These are phyloP conservation scores for Catamblyrhynchus diadema DNA, from an alignment of 2,797 vertebrate species.

Conservation along the genomic window DNA sequence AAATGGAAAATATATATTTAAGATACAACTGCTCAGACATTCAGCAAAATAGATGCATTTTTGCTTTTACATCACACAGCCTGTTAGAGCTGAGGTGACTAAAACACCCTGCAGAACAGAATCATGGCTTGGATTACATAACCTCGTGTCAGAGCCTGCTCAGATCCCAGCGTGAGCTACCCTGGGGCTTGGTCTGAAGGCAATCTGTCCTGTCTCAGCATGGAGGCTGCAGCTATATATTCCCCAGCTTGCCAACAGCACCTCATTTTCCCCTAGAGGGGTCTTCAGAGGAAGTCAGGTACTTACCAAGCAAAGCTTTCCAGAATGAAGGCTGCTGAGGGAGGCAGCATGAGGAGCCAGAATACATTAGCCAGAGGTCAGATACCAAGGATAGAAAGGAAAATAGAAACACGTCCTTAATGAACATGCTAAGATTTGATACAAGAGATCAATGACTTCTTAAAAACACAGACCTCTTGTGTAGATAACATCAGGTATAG, in stretches of 20 bases:
- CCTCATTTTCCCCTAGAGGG: neutral
- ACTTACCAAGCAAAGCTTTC: neutral
- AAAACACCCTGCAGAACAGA: neutral
- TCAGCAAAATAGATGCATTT: neutral
- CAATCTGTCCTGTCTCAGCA: neutral
- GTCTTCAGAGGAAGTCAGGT: neutral
- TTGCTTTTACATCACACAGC: neutral
- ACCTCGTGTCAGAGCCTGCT: neutral
- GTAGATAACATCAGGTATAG: neutral
- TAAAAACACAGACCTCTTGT: neutral
- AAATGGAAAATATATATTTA: neutral
- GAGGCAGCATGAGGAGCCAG: neutral
- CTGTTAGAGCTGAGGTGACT: neutral
- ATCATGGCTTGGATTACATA: fast-evolving
- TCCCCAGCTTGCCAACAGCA: neutral
- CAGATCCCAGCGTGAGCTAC: neutral
- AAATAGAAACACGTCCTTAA: neutral
- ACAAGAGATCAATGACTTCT: neutral
- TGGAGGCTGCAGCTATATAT: neutral
- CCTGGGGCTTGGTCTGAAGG: neutral
- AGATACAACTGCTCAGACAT: neutral
- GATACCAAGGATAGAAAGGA: neutral
- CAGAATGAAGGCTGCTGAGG: neutral
- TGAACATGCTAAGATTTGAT: neutral
- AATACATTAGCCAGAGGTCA: neutral